A percentile compares a stretch with the other conserved stretches of the same genome.
Conservation (phyloP, 2,888 invertebrate genomes). For the Dynastes maya region DNA sequence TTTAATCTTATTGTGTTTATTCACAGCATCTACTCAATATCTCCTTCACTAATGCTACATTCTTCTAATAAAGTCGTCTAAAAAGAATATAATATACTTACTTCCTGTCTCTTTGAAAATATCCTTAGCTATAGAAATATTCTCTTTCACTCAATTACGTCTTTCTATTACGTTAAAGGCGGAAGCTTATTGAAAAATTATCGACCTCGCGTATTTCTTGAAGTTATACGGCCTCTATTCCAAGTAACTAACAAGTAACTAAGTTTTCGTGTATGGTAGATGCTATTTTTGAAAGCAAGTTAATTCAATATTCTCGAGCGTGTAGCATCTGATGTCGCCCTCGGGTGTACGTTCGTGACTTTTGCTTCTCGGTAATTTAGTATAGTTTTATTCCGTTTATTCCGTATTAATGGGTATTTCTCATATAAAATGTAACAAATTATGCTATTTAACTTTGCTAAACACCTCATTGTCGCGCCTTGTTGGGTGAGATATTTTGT, state of each 20-base stretch:
- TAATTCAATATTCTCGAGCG: conserved; percentile 3
- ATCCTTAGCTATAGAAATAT: not conserved
- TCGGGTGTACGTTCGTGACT: not conserved
- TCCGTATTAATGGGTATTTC: not conserved
- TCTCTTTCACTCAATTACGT: conserved; percentile 7
- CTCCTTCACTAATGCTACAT: not conserved
- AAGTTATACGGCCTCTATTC: not conserved
- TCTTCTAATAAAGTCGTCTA: not conserved
- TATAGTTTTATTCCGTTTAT: not conserved
- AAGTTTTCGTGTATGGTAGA: not conserved
- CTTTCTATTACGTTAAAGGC: not conserved
- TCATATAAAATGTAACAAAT: not conserved
- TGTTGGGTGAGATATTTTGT: not conserved
- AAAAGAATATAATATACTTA: not conserved
- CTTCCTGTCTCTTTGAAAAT: not conserved
- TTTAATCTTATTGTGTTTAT: too few relatives aligned
- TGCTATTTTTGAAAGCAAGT: not conserved
- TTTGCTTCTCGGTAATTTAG: not conserved
- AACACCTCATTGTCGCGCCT: not conserved
- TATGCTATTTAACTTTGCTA: not conserved
- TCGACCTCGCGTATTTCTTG: not conserved
- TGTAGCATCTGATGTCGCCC: not conserved
- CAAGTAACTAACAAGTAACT: not conserved
- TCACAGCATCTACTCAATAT: too few relatives aligned
- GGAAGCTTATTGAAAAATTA: conserved; percentile 9